Percentiles rank a stretch among this genome's conserved stretches.
Evolutionary conservation across 2,113 vertebrate genomes (phyloP).

Genomic region (Axis porcinus): DNA sequence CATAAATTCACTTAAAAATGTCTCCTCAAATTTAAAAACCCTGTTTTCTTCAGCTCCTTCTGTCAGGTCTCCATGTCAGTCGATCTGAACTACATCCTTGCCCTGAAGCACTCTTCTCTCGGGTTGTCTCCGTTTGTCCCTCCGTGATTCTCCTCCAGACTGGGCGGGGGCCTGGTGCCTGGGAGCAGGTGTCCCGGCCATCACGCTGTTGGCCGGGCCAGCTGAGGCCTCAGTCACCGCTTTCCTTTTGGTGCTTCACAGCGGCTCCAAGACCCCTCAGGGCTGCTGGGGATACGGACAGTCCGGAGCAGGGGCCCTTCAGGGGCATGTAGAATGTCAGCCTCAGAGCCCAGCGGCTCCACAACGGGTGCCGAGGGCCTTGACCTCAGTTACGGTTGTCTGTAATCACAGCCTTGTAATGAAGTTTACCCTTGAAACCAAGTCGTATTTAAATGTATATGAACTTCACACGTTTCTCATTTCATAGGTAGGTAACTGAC

Average conservation of each 20-base stretch:
- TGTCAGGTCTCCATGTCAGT: conserved; percentile 91
- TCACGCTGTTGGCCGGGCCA: not conserved
- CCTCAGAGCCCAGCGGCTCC: not conserved
- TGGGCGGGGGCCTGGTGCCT: not conserved
- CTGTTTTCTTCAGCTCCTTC: not conserved
- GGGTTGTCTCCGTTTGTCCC: conserved; percentile 55
- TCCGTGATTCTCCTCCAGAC: not conserved
- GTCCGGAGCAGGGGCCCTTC: not conserved
- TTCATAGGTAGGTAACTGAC: not conserved
- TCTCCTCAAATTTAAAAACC: not conserved
- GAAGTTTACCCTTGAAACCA: conserved; percentile 9
- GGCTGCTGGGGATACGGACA: not conserved
- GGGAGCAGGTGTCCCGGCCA: not conserved
- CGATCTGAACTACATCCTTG: conserved; percentile 72
- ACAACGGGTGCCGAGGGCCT: not conserved
- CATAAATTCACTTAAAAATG: not conserved
- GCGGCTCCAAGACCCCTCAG: not conserved
- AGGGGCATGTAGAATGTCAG: not conserved
- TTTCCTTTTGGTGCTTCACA: not conserved
- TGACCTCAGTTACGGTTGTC: not conserved
- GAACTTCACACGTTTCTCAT: not conserved
- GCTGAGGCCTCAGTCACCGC: not conserved
- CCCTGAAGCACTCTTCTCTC: conserved; percentile 67
- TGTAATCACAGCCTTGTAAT: not conserved
- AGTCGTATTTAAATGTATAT: not conserved